Evolutionary conservation across 2,797 vertebrate genomes (phyloP).

Genomic region (Sebastes nivosus): DNA sequence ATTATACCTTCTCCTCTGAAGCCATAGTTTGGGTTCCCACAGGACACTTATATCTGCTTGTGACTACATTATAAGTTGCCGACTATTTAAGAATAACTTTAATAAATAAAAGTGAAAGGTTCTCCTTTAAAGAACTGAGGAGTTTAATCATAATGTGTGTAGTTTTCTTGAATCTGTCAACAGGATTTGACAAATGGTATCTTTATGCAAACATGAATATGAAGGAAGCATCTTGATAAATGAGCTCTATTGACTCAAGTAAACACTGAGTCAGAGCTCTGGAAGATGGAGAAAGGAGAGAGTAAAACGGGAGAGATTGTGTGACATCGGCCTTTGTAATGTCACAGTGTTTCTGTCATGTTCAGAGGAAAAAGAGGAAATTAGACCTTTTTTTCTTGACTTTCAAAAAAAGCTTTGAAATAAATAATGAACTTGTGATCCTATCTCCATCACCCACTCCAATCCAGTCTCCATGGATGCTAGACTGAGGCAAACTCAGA

Average conservation of each 20-base stretch:
- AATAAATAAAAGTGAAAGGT: background rate
- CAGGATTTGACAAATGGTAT: background rate
- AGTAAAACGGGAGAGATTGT: constrained; percentile 1
- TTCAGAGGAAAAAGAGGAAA: background rate
- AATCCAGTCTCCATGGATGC: background rate
- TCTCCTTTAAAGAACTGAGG: background rate
- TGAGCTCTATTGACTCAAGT: background rate
- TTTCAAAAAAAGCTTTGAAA: background rate
- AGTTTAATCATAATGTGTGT: background rate
- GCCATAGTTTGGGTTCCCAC: background rate
- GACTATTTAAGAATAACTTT: background rate
- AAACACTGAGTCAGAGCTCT: constrained; percentile 1
- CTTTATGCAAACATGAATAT: background rate
- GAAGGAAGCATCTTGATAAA: background rate
- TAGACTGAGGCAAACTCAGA: background rate
- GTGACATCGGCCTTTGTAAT: background rate
- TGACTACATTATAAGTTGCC: background rate
- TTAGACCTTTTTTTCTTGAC: background rate
- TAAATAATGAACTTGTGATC: background rate
- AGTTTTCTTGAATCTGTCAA: background rate
- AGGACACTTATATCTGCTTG: background rate
- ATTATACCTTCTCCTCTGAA: background rate
- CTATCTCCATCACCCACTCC: background rate
- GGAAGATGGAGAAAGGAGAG: background rate
- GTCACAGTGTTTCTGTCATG: background rate